Percentiles rank a stretch among this genome's conserved stretches.
These are phyloP conservation scores for Tinamus major DNA, from an alignment of 2,797 vertebrate species.

Conservation along the genomic window DNA sequence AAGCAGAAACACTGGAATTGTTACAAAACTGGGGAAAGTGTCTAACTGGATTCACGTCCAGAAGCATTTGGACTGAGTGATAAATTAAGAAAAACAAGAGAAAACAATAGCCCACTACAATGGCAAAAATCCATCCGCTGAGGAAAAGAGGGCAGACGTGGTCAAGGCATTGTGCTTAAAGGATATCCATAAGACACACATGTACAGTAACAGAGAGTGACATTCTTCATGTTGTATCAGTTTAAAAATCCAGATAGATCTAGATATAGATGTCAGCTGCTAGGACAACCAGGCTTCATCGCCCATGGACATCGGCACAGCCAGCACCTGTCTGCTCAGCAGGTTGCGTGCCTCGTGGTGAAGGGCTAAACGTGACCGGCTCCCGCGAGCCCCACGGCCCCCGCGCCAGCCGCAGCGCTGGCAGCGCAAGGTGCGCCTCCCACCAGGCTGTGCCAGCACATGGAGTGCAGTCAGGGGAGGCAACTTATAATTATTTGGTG, in stretches of 20 bases:
- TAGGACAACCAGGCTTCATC: conserved; percentile 78
- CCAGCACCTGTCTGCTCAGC: conserved; percentile 86
- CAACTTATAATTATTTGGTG: conserved; percentile 70
- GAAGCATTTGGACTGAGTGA: conserved; percentile 58
- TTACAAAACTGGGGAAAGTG: not conserved
- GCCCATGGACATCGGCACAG: conserved; percentile 79
- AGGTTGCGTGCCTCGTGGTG: conserved; percentile 79
- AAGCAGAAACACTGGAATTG: conserved; percentile 32
- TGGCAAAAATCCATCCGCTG: conserved; percentile 33
- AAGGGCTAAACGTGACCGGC: conserved; percentile 66
- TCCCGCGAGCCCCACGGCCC: conserved; percentile 47
- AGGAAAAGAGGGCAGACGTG: conserved; percentile 62
- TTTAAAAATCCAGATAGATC: conserved; percentile 76
- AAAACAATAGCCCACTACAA: conserved; percentile 19
- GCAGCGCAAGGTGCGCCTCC: conserved; percentile 53
- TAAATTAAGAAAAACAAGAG: conserved; percentile 15
- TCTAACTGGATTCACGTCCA: conserved; percentile 3
- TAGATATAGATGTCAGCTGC: conserved; percentile 86
- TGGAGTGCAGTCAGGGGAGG: conserved; percentile 77
- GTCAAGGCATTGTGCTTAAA: conserved; percentile 71
- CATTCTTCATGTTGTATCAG: conserved; percentile 83
- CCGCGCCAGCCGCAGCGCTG: conserved; percentile 39
- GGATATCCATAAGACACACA: conserved; percentile 65
- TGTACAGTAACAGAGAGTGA: conserved; percentile 78
- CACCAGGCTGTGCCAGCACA: conserved; percentile 78